A percentile compares a stretch with the other conserved stretches of the same genome.
Conservation (phyloP, 92 coral and sea anemone genomes). For the Blastomussa wellsi region DNA sequence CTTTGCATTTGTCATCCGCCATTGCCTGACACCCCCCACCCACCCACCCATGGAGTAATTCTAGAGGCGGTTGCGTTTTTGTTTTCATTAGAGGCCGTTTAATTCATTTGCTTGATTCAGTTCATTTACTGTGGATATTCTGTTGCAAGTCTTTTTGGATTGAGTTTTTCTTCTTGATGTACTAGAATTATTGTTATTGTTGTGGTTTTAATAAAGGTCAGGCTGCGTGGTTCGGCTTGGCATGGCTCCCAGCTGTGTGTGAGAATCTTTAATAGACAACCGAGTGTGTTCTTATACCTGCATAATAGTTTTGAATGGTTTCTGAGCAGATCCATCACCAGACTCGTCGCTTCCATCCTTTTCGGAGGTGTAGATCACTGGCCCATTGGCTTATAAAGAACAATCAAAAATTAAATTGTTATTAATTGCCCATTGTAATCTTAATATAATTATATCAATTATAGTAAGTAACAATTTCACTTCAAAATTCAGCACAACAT, state of each 20-base stretch:
- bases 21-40: too few species aligned
- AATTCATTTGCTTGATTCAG: too few species aligned
- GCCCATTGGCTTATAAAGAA: slow-evolving; percentile 67
- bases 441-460: neutral
- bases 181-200: too few species aligned
- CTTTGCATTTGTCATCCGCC: too few species aligned
- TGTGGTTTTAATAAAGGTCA: slow-evolving; percentile 17
- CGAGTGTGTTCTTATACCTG: slow-evolving; percentile 50
- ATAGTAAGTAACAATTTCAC: neutral
- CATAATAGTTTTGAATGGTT: slow-evolving; percentile 90
- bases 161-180: too few species aligned
- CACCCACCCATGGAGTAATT: too few species aligned
- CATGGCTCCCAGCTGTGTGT: slow-evolving; percentile 1
- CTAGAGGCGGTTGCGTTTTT: too few species aligned
- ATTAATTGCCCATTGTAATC: neutral
- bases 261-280: neutral
- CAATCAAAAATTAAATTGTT: neutral
- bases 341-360: slow-evolving; percentile 83
- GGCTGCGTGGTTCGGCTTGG: slow-evolving; percentile 20
- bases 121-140: too few species aligned
- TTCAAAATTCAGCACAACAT: neutral
- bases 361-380: slow-evolving; percentile 89
- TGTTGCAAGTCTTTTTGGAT: too few species aligned
- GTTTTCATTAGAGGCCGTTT: too few species aligned
- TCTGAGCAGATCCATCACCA: slow-evolving; percentile 89